Percentiles rank a stretch among this genome's conserved stretches.
Conservation (phyloP, 2,113 vertebrate genomes). For the Crotalus helleri region DNA sequence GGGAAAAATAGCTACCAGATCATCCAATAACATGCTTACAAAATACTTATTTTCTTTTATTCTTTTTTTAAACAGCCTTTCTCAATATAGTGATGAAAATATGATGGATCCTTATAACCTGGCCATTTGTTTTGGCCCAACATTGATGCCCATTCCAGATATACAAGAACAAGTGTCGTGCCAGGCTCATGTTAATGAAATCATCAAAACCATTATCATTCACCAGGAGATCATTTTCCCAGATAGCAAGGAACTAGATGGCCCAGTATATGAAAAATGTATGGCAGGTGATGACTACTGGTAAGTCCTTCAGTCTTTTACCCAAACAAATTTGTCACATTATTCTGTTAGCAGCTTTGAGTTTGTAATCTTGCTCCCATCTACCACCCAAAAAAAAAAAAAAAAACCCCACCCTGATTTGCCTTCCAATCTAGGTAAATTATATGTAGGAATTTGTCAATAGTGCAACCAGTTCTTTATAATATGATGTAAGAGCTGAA, state of each 20-base stretch:
- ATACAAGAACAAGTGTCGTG: constrained; percentile 96
- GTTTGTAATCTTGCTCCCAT: not conserved
- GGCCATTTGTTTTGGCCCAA: constrained; percentile 97
- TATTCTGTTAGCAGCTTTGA: constrained; percentile 5
- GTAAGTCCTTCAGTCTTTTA: constrained; percentile 70
- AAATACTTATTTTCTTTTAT: constrained; percentile 21
- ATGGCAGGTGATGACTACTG: constrained; percentile 98
- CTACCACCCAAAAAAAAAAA: not conserved
- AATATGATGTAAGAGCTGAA: not conserved
- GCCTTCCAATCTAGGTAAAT: not conserved
- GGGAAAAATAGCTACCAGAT: not conserved
- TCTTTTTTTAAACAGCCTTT: constrained; percentile 76
- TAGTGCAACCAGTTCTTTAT: not conserved
- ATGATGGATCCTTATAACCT: constrained; percentile 99
- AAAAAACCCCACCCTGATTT: not conserved
- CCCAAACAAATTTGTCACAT: not conserved
- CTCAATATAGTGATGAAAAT: constrained; percentile 98
- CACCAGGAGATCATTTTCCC: constrained; percentile 97
- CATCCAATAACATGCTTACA: not conserved
- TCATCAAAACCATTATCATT: constrained; percentile 97
- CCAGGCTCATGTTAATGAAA: constrained; percentile 97
- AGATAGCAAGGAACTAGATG: constrained; percentile 92
- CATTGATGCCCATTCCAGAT: constrained; percentile 95
- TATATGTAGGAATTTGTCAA: not conserved
- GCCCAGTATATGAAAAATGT: constrained; percentile 96